Conservation (phyloP, 2,797 vertebrate species). For the Siniperca obscura region DNA sequence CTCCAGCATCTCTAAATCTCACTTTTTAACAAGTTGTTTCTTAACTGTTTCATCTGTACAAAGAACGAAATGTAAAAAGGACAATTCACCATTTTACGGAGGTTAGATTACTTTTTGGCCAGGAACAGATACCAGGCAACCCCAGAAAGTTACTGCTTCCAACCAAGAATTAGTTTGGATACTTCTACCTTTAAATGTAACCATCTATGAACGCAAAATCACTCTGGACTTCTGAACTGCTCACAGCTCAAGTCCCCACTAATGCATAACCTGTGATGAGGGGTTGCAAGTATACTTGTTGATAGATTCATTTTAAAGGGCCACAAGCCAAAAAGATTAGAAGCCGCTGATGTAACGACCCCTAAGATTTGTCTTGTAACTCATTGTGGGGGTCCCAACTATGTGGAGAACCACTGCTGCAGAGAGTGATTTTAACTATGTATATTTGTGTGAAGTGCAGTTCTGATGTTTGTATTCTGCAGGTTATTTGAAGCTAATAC, state of each 20-base stretch:
- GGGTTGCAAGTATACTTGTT: background rate
- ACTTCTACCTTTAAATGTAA: background rate
- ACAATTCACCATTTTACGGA: background rate
- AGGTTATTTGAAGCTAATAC: constrained; percentile 64
- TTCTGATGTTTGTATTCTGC: constrained; percentile 22
- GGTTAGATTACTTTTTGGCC: background rate
- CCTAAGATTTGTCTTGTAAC: background rate
- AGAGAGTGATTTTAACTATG: background rate
- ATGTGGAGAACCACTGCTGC: background rate
- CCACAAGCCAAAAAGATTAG: constrained; percentile 1
- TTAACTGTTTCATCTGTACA: background rate
- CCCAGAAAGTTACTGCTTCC: background rate
- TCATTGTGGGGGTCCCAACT: too few species aligned
- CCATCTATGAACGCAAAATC: too few species aligned
- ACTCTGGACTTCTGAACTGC: too few species aligned
- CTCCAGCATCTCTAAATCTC: background rate
- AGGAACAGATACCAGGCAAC: background rate
- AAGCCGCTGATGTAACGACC: background rate
- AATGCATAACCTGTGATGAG: background rate
- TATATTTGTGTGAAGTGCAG: constrained; percentile 4
- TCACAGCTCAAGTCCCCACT: background rate
- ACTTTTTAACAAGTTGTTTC: background rate
- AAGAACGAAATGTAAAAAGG: background rate
- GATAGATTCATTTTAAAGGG: background rate
- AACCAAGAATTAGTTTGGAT: background rate